Base-by-base conservation (phyloP, 2,888 invertebrate genomes). In the Nemoura dubitans region DNA sequence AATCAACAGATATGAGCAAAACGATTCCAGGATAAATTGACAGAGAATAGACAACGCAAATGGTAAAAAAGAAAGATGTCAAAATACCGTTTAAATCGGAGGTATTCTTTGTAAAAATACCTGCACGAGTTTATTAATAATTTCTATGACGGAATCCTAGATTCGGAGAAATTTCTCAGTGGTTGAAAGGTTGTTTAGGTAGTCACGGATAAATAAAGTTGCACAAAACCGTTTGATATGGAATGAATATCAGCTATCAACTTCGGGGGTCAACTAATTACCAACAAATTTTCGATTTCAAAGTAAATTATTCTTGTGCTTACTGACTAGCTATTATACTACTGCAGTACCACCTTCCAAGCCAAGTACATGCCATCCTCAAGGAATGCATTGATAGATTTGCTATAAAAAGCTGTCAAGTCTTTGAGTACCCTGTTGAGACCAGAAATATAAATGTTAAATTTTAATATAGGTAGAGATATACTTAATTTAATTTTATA, bases 21-120 rank as follows among this genome's bases (percentile, higher is more conserved):
- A 59, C 59, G 59, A 59, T 59, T 59, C 59, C 59, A 59, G 59
- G 59, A 59, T 59, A 59, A 7, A 59, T 59, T 59, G 59, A 59
- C 59, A 59, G 14, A 59, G 59, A 59, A 21, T 59, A 59, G 59
- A 59, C 59, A 59, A 59, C 59, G 21, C 14, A 59, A 59, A 59
- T 21, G 59, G 59, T 59, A 21, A 59, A 59, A 59, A 59, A 59
- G 59, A 14, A 59, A 59, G 59, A 59, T 59, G 59, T 59, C 59
- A 59, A 59, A 59, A 59, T 21, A 59, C 14, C 16, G 59, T 59
- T 59, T 84, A 84, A 84, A 84, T 84, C 84, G 59, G 29, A 84
- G 10, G 76, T 26, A 59, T 59, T 59, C 59, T 27, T 76, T 84
- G 83, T 42, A 42, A 84, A 76, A 21, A 84, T 84, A 76, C 84